Conservation (phyloP, 1,140 invertebrate species). For the Ectropis grisescens region DNA sequence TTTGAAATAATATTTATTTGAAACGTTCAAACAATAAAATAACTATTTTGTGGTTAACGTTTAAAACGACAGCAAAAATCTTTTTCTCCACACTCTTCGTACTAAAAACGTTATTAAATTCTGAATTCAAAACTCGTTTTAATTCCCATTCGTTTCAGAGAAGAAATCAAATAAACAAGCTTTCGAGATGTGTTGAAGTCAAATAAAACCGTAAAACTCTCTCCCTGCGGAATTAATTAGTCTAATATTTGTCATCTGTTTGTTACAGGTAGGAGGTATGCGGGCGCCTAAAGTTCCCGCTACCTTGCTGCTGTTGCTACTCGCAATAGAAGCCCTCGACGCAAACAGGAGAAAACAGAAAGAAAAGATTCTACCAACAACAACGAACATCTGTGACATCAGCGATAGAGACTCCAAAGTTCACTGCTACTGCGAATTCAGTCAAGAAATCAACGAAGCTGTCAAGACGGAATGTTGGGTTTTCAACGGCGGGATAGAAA, state of each 20-base stretch:
- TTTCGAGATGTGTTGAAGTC: too few species aligned
- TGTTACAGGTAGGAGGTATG: conserved; percentile 60
- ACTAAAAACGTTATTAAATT: too few species aligned
- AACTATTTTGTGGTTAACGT: too few species aligned
- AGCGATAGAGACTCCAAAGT: conserved; percentile 61
- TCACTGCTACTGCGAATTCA: conserved; percentile 63
- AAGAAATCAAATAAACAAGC: too few species aligned
- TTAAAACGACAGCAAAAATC: too few species aligned
- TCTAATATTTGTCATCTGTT: conserved; percentile 11
- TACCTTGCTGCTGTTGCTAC: conserved; percentile 58
- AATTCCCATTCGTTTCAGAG: too few species aligned
- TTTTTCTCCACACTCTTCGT: too few species aligned
- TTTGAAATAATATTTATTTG: too few species aligned
- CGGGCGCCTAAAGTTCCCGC: conserved; percentile 57
- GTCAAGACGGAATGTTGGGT: conserved; percentile 74
- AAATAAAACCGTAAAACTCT: too few species aligned
- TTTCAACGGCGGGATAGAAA: conserved; percentile 74
- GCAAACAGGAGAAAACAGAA: conserved; percentile 53
- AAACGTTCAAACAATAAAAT: too few species aligned
- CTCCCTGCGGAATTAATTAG: too few species aligned
- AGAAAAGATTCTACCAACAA: conserved; percentile 35
- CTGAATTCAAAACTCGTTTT: too few species aligned
- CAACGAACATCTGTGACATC: conserved; percentile 61
- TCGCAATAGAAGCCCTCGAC: conserved; percentile 57
- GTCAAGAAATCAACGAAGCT: conserved; percentile 53